These are phyloP conservation scores for Notamacropus eugenii DNA, from an alignment of 2,797 vertebrate species.

Conservation along the genomic window DNA sequence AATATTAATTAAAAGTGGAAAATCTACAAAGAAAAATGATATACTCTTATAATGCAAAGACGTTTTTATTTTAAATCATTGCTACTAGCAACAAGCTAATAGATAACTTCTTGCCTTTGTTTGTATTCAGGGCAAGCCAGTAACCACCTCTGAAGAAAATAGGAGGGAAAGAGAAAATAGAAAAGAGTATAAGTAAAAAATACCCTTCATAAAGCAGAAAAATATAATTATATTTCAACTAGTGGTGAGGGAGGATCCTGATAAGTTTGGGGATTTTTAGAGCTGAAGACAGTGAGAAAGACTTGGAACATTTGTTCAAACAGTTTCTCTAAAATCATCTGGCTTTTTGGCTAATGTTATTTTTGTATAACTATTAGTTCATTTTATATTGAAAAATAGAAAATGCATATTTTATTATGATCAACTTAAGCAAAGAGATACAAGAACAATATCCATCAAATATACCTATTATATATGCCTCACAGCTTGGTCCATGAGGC, in stretches of 20 bases:
- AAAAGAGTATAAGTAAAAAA: not conserved
- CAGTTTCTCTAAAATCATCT: too few relatives aligned
- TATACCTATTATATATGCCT: not conserved
- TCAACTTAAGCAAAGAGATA: not conserved
- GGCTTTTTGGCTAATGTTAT: not conserved
- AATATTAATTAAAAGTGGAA: too few relatives aligned
- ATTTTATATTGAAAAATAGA: not conserved
- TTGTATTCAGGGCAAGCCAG: too few relatives aligned
- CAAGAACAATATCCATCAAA: not conserved
- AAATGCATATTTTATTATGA: not conserved
- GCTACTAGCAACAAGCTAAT: too few relatives aligned
- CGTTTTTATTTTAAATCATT: too few relatives aligned
- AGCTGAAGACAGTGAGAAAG: not conserved
- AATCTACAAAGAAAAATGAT: too few relatives aligned
- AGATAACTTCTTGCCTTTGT: too few relatives aligned
- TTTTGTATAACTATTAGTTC: not conserved
- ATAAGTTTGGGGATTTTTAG: not conserved
- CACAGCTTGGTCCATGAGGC: not conserved
- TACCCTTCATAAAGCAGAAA: not conserved
- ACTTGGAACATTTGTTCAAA: not conserved
- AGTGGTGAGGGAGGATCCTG: too few relatives aligned
- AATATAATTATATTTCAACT: not conserved
- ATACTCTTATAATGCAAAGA: too few relatives aligned
- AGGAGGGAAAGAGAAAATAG: not conserved
- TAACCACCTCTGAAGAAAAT: too few relatives aligned